Conservation (phyloP, 1,140 invertebrate species). For the Trialeurodes vaporariorum region DNA sequence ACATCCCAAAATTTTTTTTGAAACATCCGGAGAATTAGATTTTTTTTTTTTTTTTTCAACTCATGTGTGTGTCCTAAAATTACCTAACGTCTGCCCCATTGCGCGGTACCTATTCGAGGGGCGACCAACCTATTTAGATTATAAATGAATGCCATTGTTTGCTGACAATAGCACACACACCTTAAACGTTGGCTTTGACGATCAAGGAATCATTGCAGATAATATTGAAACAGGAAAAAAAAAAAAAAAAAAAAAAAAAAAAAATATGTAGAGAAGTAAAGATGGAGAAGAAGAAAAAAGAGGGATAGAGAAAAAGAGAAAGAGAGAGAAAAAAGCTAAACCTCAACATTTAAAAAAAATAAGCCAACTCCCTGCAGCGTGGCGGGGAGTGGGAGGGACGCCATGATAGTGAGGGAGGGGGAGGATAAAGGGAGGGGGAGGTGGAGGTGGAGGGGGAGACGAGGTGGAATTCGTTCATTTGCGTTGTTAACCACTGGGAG, state of each 20-base stretch:
- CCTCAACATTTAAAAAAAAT: not conserved
- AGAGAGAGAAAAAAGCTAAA: not conserved
- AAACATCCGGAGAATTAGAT: no score
- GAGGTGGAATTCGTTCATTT: not conserved
- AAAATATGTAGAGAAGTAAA: no score
- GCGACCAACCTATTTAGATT: slow-evolving; percentile 6
- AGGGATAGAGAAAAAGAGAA: no score
- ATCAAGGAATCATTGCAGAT: not conserved
- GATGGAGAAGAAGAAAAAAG: no score
- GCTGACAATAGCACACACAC: not conserved
- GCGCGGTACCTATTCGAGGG: not conserved
- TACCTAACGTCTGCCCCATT: not conserved
- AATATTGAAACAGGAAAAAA: not conserved
- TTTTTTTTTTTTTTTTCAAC: no score
- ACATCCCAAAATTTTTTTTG: no score
- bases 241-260: not conserved
- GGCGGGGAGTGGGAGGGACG: not conserved
- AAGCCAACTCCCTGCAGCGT: not conserved
- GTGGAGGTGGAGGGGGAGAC: not conserved
- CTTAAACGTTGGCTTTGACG: not conserved
- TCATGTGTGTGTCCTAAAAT: no score
- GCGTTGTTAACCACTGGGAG: not conserved
- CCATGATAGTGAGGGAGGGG: not conserved
- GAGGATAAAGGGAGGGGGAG: not conserved
- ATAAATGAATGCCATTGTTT: not conserved